phyloP scores from a whole-genome alignment of 2,888 invertebrate species.

The Caenorhabditis virilis region DNA sequence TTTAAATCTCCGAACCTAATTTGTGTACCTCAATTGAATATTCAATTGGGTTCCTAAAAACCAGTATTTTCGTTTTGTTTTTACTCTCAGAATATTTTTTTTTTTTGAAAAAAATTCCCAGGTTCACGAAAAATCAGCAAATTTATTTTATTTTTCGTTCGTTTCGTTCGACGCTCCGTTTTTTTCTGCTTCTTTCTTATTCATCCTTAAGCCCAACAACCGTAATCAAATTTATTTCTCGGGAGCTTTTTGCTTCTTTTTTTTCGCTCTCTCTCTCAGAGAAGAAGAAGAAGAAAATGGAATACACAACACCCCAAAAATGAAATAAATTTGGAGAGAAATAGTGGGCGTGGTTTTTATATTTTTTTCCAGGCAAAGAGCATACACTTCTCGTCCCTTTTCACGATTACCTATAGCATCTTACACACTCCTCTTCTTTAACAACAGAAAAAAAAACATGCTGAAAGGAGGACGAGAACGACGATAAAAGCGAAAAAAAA shows the following conservation, averaged over 20 bases:
- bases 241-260: slow-evolving; percentile 5
- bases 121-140: background rate
- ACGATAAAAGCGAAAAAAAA: too few species aligned
- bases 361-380: too few species aligned
- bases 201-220: too few species aligned
- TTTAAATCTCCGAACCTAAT: too few species aligned
- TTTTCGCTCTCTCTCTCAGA: slow-evolving; percentile 11
- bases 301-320: slow-evolving; percentile 4
- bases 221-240: slow-evolving; percentile 4
- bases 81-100: background rate
- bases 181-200: too few species aligned
- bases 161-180: background rate
- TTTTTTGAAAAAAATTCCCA: background rate
- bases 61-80: too few species aligned
- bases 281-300: slow-evolving; percentile 15
- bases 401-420: background rate
- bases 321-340: background rate
- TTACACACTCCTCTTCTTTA: background rate
- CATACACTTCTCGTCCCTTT: background rate
- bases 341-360: slow-evolving; percentile 7
- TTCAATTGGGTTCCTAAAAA: too few species aligned
- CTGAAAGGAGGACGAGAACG: too few species aligned
- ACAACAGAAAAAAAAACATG: slow-evolving; percentile 1
- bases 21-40: too few species aligned
- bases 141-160: background rate